These are phyloP conservation scores for Struthio camelus DNA, from an alignment of 2,113 vertebrate genomes.

Conservation along the genomic window DNA sequence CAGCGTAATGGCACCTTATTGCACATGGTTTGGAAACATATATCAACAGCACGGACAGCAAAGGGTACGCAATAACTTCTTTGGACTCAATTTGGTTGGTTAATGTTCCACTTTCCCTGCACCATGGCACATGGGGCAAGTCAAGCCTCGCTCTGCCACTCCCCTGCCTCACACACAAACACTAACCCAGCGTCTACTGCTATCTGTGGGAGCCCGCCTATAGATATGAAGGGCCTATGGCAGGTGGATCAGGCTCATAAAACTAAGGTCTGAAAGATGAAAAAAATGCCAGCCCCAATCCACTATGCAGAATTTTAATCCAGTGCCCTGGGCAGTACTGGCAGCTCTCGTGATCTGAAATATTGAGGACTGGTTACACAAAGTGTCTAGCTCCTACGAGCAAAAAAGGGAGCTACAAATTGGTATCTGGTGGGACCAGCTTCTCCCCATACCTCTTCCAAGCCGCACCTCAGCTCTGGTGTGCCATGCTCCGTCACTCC, in stretches of 20 bases:
- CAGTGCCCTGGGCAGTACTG: not conserved
- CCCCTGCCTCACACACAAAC: fast-evolving
- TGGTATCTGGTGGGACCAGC: not conserved
- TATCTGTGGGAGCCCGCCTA: not conserved
- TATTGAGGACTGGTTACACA: not conserved
- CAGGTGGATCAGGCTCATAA: not conserved
- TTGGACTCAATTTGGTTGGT: slow-evolving; percentile 42
- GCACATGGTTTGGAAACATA: slow-evolving; percentile 27
- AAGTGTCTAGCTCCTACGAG: not conserved
- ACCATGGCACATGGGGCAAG: not conserved
- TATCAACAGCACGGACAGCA: slow-evolving; percentile 51
- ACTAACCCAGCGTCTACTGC: not conserved
- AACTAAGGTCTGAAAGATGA: not conserved
- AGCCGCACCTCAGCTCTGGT: not conserved
- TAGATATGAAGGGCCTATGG: not conserved
- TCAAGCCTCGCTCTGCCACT: not conserved
- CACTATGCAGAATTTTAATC: not conserved
- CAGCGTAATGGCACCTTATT: slow-evolving; percentile 16
- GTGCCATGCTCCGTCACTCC: not conserved
- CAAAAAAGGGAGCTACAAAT: not conserved
- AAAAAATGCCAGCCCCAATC: not conserved
- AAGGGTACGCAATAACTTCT: slow-evolving; percentile 55
- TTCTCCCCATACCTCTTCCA: not conserved
- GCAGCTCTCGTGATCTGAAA: not conserved
- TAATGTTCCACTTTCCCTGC: not conserved